Conservation (phyloP, 2,113 vertebrate genomes). For the zebrafish (Danio rerio) region DNA sequence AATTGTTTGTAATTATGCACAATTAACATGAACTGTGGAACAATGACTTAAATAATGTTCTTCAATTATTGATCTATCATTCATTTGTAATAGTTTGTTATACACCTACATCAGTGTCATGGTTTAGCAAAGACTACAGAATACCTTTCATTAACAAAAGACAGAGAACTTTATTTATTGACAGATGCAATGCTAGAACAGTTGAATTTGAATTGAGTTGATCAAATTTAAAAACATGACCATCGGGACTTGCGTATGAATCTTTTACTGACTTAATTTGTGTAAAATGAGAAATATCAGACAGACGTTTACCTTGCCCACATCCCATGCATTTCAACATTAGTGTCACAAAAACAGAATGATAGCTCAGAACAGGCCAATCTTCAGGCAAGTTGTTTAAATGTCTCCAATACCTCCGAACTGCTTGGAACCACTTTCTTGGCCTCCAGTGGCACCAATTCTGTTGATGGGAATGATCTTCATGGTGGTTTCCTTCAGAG, state of each 20-base stretch:
- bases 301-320: not conserved
- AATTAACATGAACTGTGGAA: no score
- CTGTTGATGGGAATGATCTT: conserved; percentile 91
- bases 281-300: not conserved
- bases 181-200: not conserved
- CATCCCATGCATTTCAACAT: not conserved
- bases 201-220: not conserved
- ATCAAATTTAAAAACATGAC: not conserved
- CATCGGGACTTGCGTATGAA: not conserved
- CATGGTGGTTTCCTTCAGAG: conserved; percentile 92
- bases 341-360: conserved; percentile 19
- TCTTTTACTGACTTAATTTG: not conserved
- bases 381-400: conserved; percentile 42
- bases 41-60: no score
- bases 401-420: conserved; percentile 65
- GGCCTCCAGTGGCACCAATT: conserved; percentile 66
- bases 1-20: no score
- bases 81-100: no score
- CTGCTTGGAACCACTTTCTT: conserved; percentile 79
- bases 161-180: not conserved
- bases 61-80: no score
- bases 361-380: not conserved
- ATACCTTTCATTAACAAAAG: conserved; percentile 35
- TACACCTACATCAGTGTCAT: no score
- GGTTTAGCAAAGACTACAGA: not conserved